These are phyloP conservation scores for Spea hammondii DNA, from an alignment of 2,797 vertebrate genomes.

Conservation along the genomic window DNA sequence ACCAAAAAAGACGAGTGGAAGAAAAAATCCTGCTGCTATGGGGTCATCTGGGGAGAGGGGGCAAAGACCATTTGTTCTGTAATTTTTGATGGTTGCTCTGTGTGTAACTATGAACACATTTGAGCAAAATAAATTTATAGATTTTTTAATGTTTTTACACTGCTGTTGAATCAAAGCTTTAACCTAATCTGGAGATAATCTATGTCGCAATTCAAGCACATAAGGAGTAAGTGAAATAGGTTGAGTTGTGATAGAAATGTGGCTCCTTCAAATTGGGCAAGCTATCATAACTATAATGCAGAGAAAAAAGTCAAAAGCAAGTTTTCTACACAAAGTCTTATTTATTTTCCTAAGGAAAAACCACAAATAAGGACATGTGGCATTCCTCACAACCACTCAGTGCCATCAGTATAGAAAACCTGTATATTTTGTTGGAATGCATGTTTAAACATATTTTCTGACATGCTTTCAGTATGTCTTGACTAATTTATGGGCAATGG, in stretches of 20 bases:
- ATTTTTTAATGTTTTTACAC: no score
- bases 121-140: no score
- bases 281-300: neutral
- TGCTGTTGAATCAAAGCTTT: no score
- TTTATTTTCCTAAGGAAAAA: neutral
- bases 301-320: neutral
- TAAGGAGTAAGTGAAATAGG: no score
- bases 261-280: neutral
- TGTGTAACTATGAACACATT: no score
- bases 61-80: no score
- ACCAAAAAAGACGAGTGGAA: no score
- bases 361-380: neutral
- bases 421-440: neutral
- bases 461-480: neutral
- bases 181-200: no score
- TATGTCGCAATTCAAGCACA: no score
- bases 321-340: neutral
- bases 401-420: neutral
- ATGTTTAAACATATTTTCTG: slow-evolving; percentile 3
- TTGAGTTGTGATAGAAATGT: neutral
- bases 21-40: no score
- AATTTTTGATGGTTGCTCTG: no score
- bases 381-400: neutral
- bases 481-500: neutral
- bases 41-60: no score